Evolutionary conservation across 2,797 vertebrate species (phyloP).

Genomic region (Buphagus erythrorhynchus): DNA sequence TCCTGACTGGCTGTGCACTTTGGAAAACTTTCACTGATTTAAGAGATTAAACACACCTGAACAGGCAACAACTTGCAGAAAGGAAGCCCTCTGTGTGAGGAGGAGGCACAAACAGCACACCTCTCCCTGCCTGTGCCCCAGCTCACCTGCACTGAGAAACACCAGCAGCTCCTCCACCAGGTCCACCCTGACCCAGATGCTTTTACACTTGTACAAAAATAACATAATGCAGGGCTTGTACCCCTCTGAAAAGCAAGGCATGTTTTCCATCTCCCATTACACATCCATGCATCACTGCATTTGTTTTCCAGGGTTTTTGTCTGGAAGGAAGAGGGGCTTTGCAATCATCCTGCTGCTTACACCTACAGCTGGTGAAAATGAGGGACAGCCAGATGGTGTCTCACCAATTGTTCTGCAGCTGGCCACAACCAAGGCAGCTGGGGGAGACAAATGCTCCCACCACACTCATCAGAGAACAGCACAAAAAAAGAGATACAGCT

Average conservation of each 20-base stretch:
- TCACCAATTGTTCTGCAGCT: slow-evolving; percentile 59
- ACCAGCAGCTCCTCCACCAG: not conserved
- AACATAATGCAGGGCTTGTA: not conserved
- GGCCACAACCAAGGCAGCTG: slow-evolving; percentile 6
- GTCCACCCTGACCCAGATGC: not conserved
- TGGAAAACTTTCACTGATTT: not conserved
- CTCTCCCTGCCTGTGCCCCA: not conserved
- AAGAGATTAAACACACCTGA: not conserved
- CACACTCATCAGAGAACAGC: not conserved
- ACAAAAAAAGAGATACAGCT: not conserved
- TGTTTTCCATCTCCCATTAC: not conserved
- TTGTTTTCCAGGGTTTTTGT: not conserved
- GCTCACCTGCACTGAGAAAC: not conserved
- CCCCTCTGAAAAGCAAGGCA: not conserved
- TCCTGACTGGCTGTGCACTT: not conserved
- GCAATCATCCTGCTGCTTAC: slow-evolving; percentile 34
- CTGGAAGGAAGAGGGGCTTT: not conserved
- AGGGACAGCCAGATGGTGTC: slow-evolving; percentile 43
- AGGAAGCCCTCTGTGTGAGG: not conserved
- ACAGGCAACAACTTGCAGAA: not conserved
- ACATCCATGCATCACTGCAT: not conserved
- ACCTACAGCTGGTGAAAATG: slow-evolving; percentile 49
- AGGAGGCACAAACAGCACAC: not conserved
- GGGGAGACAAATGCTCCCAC: slow-evolving; percentile 1
- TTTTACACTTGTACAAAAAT: not conserved